Evolutionary conservation across 2,797 vertebrate genomes (phyloP).

Genomic region (Limosa lapponica): DNA sequence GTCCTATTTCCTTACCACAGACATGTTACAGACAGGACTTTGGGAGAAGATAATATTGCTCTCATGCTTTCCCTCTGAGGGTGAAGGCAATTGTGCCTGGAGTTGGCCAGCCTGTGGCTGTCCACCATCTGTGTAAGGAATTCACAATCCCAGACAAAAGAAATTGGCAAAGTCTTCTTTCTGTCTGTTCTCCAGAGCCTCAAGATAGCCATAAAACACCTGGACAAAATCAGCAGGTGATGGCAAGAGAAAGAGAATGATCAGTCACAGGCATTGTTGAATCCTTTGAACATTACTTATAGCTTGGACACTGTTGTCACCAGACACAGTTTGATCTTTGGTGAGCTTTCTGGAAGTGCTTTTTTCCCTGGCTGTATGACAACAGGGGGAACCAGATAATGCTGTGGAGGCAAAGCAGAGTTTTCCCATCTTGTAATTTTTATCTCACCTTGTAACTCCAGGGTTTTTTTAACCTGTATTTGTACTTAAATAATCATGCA

Average conservation of each 20-base stretch:
- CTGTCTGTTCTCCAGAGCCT: constrained; percentile 87
- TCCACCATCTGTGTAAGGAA: constrained; percentile 89
- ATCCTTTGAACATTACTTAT: constrained; percentile 91
- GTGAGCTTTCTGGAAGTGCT: constrained; percentile 85
- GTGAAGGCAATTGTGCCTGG: constrained; percentile 72
- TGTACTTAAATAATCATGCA: not conserved
- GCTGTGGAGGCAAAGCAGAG: constrained; percentile 23
- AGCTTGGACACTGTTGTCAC: constrained; percentile 90
- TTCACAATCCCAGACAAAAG: constrained; percentile 87
- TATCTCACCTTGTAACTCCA: constrained; percentile 38
- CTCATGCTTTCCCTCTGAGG: constrained; percentile 56
- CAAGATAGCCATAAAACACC: constrained; percentile 89
- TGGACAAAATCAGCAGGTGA: constrained; percentile 91
- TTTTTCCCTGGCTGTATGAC: constrained; percentile 77
- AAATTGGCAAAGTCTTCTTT: constrained; percentile 85
- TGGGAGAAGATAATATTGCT: constrained; percentile 48
- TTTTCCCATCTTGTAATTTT: constrained; percentile 47
- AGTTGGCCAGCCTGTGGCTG: constrained; percentile 79
- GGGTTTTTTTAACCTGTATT: not conserved
- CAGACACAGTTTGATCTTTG: constrained; percentile 91
- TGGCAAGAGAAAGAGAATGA: constrained; percentile 83
- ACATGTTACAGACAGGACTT: constrained; percentile 52
- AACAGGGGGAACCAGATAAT: constrained; percentile 71
- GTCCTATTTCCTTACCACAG: constrained; percentile 49
- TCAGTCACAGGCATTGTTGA: constrained; percentile 85